A percentile compares a stretch with the other conserved stretches of the same genome.
These are phyloP conservation scores for Merops nubicus DNA, from an alignment of 2,113 vertebrate species.

Conservation along the genomic window DNA sequence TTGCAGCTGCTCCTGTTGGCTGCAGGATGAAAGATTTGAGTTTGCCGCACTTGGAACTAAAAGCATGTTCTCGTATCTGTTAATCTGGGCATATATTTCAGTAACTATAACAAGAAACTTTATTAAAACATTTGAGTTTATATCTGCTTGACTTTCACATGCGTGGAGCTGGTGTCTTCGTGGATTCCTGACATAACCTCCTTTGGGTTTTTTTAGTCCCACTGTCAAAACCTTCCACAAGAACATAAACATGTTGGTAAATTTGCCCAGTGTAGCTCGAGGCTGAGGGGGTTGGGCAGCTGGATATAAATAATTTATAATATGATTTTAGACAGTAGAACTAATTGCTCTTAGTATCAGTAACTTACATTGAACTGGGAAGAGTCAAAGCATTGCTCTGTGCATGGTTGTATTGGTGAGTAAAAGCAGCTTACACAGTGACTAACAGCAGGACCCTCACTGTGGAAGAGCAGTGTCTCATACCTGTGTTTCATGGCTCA, in stretches of 20 bases:
- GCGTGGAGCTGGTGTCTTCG: accelerated
- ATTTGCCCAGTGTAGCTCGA: accelerated
- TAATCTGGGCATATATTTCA: accelerated
- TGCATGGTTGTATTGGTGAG: neutral
- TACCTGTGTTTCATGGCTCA: neutral
- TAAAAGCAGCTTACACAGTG: neutral
- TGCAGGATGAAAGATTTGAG: neutral
- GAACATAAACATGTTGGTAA: neutral
- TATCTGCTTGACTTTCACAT: neutral
- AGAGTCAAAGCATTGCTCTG: neutral
- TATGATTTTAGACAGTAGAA: neutral
- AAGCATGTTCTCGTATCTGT: neutral
- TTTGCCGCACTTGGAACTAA: neutral
- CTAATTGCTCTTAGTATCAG: neutral
- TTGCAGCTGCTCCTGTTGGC: neutral
- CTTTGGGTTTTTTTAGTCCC: neutral
- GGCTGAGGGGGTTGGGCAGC: neutral
- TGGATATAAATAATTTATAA: accelerated
- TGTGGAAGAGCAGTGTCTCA: accelerated
- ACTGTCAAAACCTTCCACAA: accelerated
- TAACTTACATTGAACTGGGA: neutral
- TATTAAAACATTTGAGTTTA: neutral
- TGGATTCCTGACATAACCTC: accelerated
- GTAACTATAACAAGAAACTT: accelerated
- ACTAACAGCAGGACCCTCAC: accelerated